Evolutionary conservation across 2,113 vertebrate species (phyloP), one percentile per base, ranked within the genome.

Genomic region (Symphodus melops): DNA sequence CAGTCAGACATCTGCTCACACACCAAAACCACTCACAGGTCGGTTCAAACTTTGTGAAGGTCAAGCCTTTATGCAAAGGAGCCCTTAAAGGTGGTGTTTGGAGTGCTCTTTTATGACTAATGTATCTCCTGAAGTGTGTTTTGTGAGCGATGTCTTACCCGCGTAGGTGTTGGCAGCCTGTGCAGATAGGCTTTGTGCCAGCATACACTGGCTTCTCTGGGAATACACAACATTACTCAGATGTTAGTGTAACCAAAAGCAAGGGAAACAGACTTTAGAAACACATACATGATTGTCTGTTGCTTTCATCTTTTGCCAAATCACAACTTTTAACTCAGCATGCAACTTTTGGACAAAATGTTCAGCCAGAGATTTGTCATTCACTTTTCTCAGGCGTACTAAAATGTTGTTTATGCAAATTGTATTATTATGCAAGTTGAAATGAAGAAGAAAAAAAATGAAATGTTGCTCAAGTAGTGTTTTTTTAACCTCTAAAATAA

Each of bases 1-100:
- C 66, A 65, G 42, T 77, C 21, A 49, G 67, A 65, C 71, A 79
- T 56, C 46, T 77, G 72, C 64, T 82, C 36, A 28, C 16, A 72
- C 7, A 25, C 28, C 25, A 19, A 13, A 69, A 60, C 37, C 59
- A 49, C 41, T 71, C 57, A 52, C 51, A 44, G 25, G 65, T 17
- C 66, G 48, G 20, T n/a, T 20, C 44, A 48, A 67, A 68, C 51
- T 25, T 51, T 68, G 56, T 66, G 72, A 75, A 75, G 74, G 61
- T 77, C 39, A 56, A 21, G 8, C 10, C 2, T 81, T 67, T 67
- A 75, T 62, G 76, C 56, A 75, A 68, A 77, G 28, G 36, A 53
- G 33, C 19, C 39, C 36, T 20, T 14, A 48, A 52, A 58, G 59
- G 58, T 25, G 36, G 21, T 33, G 28, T 72, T 63, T 57, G 3